Percentiles rank a stretch among this genome's conserved stretches.
phyloP scores from a whole-genome alignment of 2,888 invertebrate species.

The Cataglyphis albicans region DNA sequence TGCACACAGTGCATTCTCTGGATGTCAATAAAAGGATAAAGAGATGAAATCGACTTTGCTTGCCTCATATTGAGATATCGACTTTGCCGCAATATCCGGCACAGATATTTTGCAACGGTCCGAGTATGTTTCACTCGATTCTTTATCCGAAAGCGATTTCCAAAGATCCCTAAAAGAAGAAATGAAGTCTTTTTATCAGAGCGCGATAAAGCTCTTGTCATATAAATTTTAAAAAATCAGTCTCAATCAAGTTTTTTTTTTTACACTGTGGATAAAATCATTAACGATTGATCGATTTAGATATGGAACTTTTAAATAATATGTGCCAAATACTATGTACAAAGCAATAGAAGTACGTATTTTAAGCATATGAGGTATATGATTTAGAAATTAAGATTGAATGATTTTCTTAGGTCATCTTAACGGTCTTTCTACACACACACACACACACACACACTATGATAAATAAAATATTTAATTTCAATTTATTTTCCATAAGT shows the following conservation, averaged over 20 bases:
- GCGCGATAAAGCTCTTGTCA: background rate
- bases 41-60: conserved; percentile 52
- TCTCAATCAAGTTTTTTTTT: background rate
- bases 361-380: too few species aligned
- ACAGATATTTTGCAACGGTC: conserved; percentile 61
- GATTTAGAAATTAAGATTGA: too few species aligned
- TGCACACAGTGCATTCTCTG: conserved; percentile 62
- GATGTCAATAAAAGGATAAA: conserved; percentile 69
- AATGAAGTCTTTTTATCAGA: conserved; percentile 22
- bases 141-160: conserved; percentile 49
- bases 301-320: background rate
- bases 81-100: conserved; percentile 62
- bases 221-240: background rate
- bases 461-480: background rate
- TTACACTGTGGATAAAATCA: background rate
- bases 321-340: background rate
- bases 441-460: background rate
- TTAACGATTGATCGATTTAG: background rate
- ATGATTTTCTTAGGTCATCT: too few species aligned
- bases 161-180: conserved; percentile 29
- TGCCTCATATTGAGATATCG: conserved; percentile 50
- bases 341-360: background rate
- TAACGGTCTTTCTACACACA: background rate
- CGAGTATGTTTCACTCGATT: conserved; percentile 48
- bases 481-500: background rate